Conservation (phyloP, 2,888 invertebrate species). For the Rhodophaea formosa region DNA sequence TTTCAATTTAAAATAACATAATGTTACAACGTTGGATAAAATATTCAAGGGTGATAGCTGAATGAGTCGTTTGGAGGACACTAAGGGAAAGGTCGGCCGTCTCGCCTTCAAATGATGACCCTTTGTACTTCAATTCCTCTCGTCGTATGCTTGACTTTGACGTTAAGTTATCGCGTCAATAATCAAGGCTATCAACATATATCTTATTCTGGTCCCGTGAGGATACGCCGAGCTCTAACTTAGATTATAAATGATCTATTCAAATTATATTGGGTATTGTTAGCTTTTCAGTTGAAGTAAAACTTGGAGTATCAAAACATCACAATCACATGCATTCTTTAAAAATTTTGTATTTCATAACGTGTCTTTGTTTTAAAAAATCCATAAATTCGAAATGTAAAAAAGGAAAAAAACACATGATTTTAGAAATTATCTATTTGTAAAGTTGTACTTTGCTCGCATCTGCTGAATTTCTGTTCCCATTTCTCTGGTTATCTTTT, state of each 20-base stretch:
- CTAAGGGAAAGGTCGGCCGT: conserved; percentile 41
- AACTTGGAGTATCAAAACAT: background rate
- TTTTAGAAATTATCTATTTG: no score
- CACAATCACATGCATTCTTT: background rate
- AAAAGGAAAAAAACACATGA: no score
- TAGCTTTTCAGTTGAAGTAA: background rate
- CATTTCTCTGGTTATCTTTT: no score
- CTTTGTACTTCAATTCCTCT: conserved; percentile 40
- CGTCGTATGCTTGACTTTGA: conserved; percentile 8
- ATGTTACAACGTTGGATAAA: conserved; percentile 48
- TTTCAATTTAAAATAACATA: background rate
- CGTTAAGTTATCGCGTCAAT: conserved; percentile 10
- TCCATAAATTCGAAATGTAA: no score
- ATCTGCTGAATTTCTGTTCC: no score
- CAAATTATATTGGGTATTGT: background rate
- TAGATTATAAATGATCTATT: background rate
- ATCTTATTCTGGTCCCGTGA: background rate
- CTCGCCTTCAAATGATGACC: conserved; percentile 49
- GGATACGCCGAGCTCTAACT: background rate
- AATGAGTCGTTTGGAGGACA: conserved; percentile 61
- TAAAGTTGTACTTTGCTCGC: no score
- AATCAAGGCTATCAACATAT: conserved; percentile 12
- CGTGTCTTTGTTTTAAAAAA: no score
- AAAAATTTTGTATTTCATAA: background rate
- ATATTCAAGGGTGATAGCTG: conserved; percentile 55